Evolutionary conservation across 2,797 vertebrate genomes (phyloP).

Genomic region (Falco biarmicus): DNA sequence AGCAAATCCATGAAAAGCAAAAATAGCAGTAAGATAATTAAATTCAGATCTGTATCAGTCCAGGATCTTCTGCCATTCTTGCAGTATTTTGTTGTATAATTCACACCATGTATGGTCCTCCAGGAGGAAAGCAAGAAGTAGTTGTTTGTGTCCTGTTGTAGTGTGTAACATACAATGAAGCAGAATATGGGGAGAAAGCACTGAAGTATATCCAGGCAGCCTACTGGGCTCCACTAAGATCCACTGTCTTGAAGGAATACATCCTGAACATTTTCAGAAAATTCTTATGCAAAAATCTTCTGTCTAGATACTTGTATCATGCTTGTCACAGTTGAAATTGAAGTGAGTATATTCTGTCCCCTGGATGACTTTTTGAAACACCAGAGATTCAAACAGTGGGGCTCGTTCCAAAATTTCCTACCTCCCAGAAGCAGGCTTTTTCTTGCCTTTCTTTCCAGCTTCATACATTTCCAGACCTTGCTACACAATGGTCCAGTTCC

Average conservation of each 20-base stretch:
- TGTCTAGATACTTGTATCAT: neutral
- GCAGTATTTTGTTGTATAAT: neutral
- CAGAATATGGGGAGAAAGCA: neutral
- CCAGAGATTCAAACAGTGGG: neutral
- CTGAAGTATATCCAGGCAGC: neutral
- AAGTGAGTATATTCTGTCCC: neutral
- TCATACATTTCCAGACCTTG: neutral
- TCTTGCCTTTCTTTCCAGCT: neutral
- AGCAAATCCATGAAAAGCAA: neutral
- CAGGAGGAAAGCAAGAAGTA: neutral
- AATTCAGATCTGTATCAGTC: neutral
- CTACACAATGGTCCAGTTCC: neutral
- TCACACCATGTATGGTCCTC: neutral
- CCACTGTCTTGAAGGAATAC: neutral
- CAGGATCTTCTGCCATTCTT: neutral
- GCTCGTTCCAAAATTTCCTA: neutral
- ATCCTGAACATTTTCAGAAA: neutral
- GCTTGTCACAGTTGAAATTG: neutral
- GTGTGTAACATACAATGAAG: neutral
- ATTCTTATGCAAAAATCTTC: neutral
- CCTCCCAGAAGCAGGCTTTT: neutral
- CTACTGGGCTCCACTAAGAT: neutral
- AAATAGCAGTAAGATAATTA: neutral
- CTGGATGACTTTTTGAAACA: neutral
- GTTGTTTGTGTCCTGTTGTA: neutral